Conservation (phyloP, 2,888 invertebrate genomes). For the Brenthis ino region DNA sequence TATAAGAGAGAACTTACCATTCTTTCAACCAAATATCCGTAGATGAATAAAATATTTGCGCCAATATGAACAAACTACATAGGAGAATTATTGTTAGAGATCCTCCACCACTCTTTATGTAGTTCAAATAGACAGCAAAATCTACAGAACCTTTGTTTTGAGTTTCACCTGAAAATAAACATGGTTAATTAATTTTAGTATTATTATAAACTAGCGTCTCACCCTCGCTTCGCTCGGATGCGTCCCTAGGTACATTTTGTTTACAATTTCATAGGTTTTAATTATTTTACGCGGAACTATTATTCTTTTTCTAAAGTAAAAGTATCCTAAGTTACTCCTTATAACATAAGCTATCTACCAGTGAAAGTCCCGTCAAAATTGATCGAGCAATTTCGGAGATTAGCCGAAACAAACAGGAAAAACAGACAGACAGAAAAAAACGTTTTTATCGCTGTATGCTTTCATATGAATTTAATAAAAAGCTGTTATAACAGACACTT, state of each 20-base stretch:
- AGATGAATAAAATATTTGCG: constrained; percentile 83
- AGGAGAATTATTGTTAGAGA: constrained; percentile 73
- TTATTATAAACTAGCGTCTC: neutral
- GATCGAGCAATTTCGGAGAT: no score
- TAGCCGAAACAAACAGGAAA: no score
- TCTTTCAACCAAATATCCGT: constrained; percentile 85
- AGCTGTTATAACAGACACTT: no score
- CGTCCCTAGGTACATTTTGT: neutral
- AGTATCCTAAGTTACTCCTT: no score
- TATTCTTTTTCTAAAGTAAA: no score
- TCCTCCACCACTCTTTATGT: constrained; percentile 82
- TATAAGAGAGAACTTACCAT: constrained; percentile 54
- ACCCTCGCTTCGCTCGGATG: neutral
- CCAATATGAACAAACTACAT: constrained; percentile 73
- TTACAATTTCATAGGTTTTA: no score
- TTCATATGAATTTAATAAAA: no score
- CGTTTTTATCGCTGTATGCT: no score
- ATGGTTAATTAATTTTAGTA: neutral
- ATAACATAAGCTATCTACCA: no score
- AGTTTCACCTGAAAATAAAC: constrained; percentile 55
- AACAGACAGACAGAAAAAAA: no score
- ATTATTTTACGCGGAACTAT: no score
- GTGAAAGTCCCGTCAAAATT: no score
- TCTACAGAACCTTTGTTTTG: constrained; percentile 74
- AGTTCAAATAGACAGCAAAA: constrained; percentile 74